Conservation (phyloP, 2,113 vertebrate genomes). For the Notothenia rossii region DNA sequence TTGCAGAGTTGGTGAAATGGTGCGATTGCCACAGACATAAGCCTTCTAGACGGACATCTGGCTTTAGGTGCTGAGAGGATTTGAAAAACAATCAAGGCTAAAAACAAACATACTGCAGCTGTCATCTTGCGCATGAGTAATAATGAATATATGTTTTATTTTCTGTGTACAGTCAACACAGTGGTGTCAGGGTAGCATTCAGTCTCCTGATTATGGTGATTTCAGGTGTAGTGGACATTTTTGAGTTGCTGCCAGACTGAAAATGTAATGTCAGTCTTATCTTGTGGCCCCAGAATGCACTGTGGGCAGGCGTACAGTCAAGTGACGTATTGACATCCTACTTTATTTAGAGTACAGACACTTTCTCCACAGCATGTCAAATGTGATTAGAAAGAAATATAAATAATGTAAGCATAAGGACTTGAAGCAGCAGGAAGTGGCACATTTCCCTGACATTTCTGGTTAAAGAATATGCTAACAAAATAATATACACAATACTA, state of each 20-base stretch:
- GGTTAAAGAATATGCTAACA: too few relatives aligned
- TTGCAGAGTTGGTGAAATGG: background rate
- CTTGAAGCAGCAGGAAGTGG: background rate
- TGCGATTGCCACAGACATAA: background rate
- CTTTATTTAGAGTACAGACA: background rate
- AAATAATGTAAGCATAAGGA: background rate
- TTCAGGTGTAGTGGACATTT: slow-evolving; percentile 10
- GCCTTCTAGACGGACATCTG: slow-evolving; percentile 5
- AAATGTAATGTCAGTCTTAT: background rate
- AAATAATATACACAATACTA: background rate
- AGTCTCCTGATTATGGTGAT: slow-evolving; percentile 26
- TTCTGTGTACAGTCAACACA: background rate
- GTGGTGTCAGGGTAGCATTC: background rate
- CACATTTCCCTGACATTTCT: too few relatives aligned
- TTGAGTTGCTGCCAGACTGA: background rate
- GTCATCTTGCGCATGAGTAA: background rate
- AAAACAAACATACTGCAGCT: background rate
- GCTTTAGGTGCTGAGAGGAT: slow-evolving; percentile 12
- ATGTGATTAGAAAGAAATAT: background rate
- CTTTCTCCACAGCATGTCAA: background rate
- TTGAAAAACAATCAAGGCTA: slow-evolving; percentile 25
- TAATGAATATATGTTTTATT: background rate
- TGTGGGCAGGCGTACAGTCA: background rate
- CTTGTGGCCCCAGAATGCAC: background rate
- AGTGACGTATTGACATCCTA: background rate